Conservation (phyloP, 1,140 invertebrate genomes). For the Amphibalanus amphitrite region DNA sequence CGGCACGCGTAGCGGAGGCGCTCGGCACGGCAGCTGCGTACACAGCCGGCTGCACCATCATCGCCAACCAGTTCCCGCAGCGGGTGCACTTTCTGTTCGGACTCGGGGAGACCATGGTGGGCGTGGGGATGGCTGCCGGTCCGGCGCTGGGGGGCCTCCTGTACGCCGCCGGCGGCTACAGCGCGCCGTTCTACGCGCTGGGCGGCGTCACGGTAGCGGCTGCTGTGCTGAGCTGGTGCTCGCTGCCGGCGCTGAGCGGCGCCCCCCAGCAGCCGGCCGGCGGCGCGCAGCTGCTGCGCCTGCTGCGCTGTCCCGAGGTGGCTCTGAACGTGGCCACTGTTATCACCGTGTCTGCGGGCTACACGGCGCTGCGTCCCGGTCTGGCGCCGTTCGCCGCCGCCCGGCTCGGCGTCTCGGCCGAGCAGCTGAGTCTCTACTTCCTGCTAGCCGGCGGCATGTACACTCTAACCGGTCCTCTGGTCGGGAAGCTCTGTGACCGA, state of each 20-base stretch:
- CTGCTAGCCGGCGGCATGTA: not conserved
- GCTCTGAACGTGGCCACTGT: not conserved
- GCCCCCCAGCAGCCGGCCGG: not conserved
- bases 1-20: constrained; percentile 55
- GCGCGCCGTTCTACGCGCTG: constrained; percentile 65
- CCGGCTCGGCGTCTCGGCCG: not conserved
- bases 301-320: not conserved
- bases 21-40: constrained; percentile 80
- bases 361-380: not conserved
- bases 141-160: constrained; percentile 66
- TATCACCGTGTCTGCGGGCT: not conserved
- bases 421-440: not conserved
- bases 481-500: not conserved
- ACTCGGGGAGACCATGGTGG: constrained; percentile 73
- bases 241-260: not conserved
- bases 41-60: constrained; percentile 79
- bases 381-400: not conserved
- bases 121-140: constrained; percentile 67
- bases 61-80: constrained; percentile 81
- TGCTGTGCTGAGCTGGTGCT: not conserved
- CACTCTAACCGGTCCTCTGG: not conserved
- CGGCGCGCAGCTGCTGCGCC: not conserved
- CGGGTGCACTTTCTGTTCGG: constrained; percentile 79
- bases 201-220: not conserved
- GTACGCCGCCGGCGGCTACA: constrained; percentile 63